A percentile compares a stretch with the other conserved stretches of the same genome.
Evolutionary conservation across 2,888 invertebrate genomes (phyloP).

Genomic region (Silvanus unidentatus): DNA sequence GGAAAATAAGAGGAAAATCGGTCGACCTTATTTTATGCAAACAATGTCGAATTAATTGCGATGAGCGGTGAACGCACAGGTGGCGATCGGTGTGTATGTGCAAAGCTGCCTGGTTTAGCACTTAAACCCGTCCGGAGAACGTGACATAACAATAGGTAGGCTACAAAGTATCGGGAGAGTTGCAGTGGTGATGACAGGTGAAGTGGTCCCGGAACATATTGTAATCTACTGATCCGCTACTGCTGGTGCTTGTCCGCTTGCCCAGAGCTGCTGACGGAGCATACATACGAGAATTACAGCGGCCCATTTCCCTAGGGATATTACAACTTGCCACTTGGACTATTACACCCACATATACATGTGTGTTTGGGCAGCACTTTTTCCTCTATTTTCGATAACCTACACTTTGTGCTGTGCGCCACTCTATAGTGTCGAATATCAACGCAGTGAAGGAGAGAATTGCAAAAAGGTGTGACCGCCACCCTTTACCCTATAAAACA

Average conservation of each 20-base stretch:
- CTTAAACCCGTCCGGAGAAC: constrained; percentile 17
- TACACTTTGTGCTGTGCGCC: no score
- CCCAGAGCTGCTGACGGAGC: constrained; percentile 23
- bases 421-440: no score
- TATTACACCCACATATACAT: neutral
- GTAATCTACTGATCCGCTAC: constrained; percentile 25
- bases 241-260: no score
- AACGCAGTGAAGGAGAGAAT: no score
- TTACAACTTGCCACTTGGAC: constrained; percentile 22
- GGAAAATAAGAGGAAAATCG: no score
- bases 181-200: constrained; percentile 24
- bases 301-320: constrained; percentile 18
- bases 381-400: no score
- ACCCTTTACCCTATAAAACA: no score
- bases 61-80: no score
- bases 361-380: no score
- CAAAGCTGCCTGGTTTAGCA: constrained; percentile 12
- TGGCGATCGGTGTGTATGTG: neutral
- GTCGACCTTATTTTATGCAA: no score
- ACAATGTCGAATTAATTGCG: no score
- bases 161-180: constrained; percentile 24
- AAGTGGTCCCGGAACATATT: constrained; percentile 27
- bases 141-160: constrained; percentile 29
- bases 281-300: constrained; percentile 25
- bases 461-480: no score